Evolutionary conservation across 1,140 invertebrate genomes (phyloP).

Genomic region (Pogonomyrmex barbatus): DNA sequence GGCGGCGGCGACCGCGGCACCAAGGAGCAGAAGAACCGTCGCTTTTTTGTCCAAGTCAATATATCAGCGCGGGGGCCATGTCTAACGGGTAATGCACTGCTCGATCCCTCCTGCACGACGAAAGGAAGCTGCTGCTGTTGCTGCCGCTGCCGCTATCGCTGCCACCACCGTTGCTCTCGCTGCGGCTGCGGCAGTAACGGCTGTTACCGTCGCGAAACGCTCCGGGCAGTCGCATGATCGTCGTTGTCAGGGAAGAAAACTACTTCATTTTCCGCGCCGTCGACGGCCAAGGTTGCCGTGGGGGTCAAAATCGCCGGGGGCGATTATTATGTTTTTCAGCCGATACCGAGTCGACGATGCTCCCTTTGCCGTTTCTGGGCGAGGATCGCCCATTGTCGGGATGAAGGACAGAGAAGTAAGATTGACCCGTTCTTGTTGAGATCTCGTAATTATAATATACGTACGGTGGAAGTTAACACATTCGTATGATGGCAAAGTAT

Average conservation of each 20-base stretch:
- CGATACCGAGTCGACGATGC: conserved; percentile 50
- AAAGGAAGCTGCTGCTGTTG: conserved; percentile 69
- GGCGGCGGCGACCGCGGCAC: conserved; percentile 74
- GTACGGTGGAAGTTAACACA: neutral
- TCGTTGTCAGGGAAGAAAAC: conserved; percentile 76
- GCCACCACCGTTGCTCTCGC: conserved; percentile 27
- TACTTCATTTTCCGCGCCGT: conserved; percentile 75
- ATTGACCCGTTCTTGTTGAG: conserved; percentile 20
- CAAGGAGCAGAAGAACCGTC: conserved; percentile 81
- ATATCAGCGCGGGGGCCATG: conserved; percentile 84
- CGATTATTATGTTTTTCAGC: conserved; percentile 51
- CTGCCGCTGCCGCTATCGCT: conserved; percentile 38
- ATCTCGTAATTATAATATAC: neutral
- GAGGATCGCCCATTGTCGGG: neutral
- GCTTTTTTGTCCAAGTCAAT: conserved; percentile 84
- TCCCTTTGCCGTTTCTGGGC: neutral
- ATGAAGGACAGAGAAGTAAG: neutral
- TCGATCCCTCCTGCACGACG: conserved; percentile 74
- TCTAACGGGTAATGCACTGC: conserved; percentile 84
- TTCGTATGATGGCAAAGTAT: neutral
- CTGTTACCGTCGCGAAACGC: conserved; percentile 62
- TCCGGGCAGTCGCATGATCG: conserved; percentile 68
- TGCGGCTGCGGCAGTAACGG: conserved; percentile 19
- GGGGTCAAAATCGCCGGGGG: conserved; percentile 49
- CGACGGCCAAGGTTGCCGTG: conserved; percentile 10